A percentile compares a stretch with the other conserved stretches of the same genome.
Evolutionary conservation across 2,888 invertebrate species (phyloP).

Genomic region (Steinernema carpocapsae): DNA sequence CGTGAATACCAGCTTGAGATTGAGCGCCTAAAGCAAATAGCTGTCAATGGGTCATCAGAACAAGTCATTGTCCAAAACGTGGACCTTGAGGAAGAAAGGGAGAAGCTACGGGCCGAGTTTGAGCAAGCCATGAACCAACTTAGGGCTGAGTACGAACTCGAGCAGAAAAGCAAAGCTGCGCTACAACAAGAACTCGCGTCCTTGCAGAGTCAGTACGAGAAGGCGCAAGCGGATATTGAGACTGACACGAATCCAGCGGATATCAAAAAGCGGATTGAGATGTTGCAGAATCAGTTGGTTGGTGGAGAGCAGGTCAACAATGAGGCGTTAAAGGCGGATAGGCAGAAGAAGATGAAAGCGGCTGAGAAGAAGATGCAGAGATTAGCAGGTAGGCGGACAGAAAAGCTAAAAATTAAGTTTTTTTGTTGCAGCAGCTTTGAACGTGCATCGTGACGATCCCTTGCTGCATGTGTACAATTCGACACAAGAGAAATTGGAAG

Average conservation of each 20-base stretch:
- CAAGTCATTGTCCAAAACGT: slow-evolving; percentile 31
- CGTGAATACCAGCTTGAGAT: slow-evolving; percentile 86
- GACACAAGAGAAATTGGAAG: slow-evolving; percentile 80
- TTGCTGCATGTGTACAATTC: slow-evolving; percentile 79
- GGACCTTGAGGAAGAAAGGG: slow-evolving; percentile 69
- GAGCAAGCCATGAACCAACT: slow-evolving; percentile 74
- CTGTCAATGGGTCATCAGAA: slow-evolving; percentile 61
- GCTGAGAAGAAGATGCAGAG: slow-evolving; percentile 74
- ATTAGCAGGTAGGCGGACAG: slow-evolving; percentile 65
- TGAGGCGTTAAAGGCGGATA: slow-evolving; percentile 77
- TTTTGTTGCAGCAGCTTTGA: slow-evolving; percentile 58
- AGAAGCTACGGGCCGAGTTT: slow-evolving; percentile 73
- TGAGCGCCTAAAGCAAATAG: slow-evolving; percentile 75
- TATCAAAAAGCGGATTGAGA: slow-evolving; percentile 71
- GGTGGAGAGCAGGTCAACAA: slow-evolving; percentile 82
- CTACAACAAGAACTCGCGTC: slow-evolving; percentile 75
- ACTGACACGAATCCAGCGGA: slow-evolving; percentile 56
- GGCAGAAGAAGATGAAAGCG: slow-evolving; percentile 76
- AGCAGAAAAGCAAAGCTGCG: slow-evolving; percentile 71
- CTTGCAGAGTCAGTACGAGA: slow-evolving; percentile 74
- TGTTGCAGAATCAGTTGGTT: slow-evolving; percentile 79
- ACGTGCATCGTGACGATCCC: slow-evolving; percentile 77
- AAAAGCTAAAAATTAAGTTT: neutral
- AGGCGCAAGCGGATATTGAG: slow-evolving; percentile 69
- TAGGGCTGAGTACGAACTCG: slow-evolving; percentile 72